These are phyloP conservation scores for Todiramphus saurophagus DNA, from an alignment of 2,113 vertebrate species.

Conservation along the genomic window DNA sequence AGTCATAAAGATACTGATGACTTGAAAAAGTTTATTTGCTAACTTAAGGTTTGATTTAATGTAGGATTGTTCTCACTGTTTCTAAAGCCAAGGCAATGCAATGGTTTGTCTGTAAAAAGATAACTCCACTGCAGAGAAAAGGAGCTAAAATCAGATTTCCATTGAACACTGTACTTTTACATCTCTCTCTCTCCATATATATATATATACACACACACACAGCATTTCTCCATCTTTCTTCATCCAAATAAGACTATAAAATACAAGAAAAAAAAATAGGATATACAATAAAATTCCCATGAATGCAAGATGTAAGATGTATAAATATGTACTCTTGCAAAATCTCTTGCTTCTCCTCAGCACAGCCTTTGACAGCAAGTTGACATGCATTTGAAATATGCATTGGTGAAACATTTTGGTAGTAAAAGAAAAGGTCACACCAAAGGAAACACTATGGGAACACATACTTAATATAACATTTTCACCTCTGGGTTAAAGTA, in stretches of 20 bases:
- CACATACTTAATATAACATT: neutral
- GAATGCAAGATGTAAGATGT: neutral
- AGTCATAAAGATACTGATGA: neutral
- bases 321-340: neutral
- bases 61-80: neutral
- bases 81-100: neutral
- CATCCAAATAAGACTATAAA: neutral
- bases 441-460: neutral
- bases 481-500: neutral
- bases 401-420: neutral
- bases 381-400: neutral
- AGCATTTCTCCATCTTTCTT: neutral
- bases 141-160: neutral
- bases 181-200: neutral
- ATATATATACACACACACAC: neutral
- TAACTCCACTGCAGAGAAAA: neutral
- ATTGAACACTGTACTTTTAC: neutral
- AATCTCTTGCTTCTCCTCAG: neutral
- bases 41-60: neutral
- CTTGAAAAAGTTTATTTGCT: neutral
- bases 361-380: neutral
- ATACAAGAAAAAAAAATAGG: neutral
- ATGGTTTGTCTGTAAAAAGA: neutral
- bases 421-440: neutral
- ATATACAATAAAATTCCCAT: neutral